These are phyloP conservation scores for Mycetomoellerius zeteki DNA, from an alignment of 1,140 invertebrate genomes.

Conservation along the genomic window DNA sequence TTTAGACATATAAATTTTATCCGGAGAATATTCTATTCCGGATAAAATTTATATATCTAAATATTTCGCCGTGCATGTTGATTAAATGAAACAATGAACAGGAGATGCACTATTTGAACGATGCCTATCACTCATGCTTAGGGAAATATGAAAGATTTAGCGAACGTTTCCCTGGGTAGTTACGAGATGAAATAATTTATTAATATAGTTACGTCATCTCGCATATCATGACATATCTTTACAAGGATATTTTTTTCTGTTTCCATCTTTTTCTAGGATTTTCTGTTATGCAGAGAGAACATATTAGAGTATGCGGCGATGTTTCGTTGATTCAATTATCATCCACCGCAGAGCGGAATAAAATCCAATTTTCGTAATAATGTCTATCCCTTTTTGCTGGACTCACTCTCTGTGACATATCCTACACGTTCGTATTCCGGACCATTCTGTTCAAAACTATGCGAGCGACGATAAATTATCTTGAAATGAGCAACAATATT, in stretches of 20 bases:
- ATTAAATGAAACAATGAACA: conserved; percentile 38
- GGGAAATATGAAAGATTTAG: conserved; percentile 32
- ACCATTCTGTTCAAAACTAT: conserved; percentile 44
- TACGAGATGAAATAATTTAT: conserved; percentile 40
- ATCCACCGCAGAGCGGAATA: neutral
- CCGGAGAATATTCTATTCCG: neutral
- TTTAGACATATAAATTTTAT: conserved; percentile 43
- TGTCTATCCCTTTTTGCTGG: neutral
- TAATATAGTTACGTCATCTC: neutral
- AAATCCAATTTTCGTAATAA: conserved; percentile 51
- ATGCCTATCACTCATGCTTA: conserved; percentile 8
- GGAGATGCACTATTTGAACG: conserved; percentile 3
- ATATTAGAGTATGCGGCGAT: neutral
- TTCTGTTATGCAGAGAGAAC: neutral
- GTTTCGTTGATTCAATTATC: conserved; percentile 40
- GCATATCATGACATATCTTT: neutral
- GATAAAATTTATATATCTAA: too few relatives aligned
- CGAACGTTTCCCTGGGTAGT: neutral
- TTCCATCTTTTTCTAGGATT: conserved; percentile 1
- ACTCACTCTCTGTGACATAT: conserved; percentile 23
- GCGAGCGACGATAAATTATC: conserved; percentile 52
- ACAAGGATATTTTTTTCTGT: neutral
- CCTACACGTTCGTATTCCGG: neutral
- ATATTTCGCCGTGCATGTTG: neutral
- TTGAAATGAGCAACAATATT: conserved; percentile 51